phyloP scores from a whole-genome alignment of 2,113 vertebrate species.

The Sinocyclocheilus grahami region DNA sequence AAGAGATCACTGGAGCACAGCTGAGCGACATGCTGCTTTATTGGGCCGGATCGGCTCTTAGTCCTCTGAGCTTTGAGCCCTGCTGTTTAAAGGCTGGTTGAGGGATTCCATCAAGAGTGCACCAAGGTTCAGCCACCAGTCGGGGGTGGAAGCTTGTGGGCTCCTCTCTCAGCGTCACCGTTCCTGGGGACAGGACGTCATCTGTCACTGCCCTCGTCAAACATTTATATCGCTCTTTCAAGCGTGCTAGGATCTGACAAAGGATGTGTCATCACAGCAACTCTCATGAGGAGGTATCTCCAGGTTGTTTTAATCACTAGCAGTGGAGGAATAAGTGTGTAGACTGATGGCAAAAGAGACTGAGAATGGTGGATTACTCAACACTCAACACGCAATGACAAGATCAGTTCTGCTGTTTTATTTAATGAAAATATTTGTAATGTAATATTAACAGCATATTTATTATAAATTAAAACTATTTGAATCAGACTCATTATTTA shows the following conservation, averaged over 20 bases:
- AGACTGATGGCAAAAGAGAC: not conserved
- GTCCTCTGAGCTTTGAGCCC: slow-evolving; percentile 72
- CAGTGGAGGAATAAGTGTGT: slow-evolving; percentile 36
- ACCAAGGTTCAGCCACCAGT: slow-evolving; percentile 72
- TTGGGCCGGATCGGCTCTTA: slow-evolving; percentile 70
- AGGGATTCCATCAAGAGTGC: slow-evolving; percentile 73
- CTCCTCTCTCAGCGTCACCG: slow-evolving; percentile 53
- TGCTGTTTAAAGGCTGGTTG: slow-evolving; percentile 75
- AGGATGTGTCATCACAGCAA: slow-evolving; percentile 61
- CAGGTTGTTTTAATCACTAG: slow-evolving; percentile 69
- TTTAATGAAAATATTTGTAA: not conserved
- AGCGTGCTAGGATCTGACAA: slow-evolving; percentile 67
- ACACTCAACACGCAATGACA: not conserved
- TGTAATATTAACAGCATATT: no score
- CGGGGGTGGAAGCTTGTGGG: slow-evolving; percentile 62
- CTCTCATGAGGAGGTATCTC: slow-evolving; percentile 37
- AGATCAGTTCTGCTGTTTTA: not conserved
- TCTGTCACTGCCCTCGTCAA: slow-evolving; percentile 71
- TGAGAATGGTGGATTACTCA: not conserved
- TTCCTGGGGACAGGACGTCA: slow-evolving; percentile 63
- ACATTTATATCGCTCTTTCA: slow-evolving; percentile 64
- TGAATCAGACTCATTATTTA: not conserved
- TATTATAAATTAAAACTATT: not conserved
- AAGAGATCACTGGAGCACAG: slow-evolving; percentile 57
- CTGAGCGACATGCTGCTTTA: slow-evolving; percentile 70